Conservation (phyloP, 2,888 invertebrate genomes). For the Villa cingulata region DNA sequence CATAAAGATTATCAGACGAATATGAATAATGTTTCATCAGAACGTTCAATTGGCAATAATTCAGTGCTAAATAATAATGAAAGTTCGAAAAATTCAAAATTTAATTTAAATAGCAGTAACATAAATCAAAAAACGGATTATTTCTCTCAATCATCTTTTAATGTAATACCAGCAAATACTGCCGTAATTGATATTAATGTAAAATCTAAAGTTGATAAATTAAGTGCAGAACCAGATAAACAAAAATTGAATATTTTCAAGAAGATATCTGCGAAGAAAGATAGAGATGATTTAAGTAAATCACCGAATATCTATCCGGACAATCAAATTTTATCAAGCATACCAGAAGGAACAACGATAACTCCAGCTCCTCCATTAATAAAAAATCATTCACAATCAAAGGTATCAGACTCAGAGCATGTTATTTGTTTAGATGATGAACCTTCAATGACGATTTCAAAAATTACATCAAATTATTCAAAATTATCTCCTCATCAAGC, state of each 20-base stretch:
- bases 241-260: constrained; percentile 79
- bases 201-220: constrained; percentile 10
- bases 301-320: constrained; percentile 4
- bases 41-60: too few species aligned
- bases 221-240: constrained; percentile 67
- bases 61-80: too few species aligned
- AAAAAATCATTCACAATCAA: neutral
- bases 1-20: neutral
- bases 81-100: too few species aligned
- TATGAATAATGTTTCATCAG: too few species aligned
- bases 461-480: neutral
- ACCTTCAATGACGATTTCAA: neutral
- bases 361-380: constrained; percentile 22
- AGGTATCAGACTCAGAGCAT: neutral
- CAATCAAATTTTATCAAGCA: constrained; percentile 14
- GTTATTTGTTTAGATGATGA: constrained; percentile 7
- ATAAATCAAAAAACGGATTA: too few species aligned
- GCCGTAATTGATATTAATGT: neutral
- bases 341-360: constrained; percentile 33
- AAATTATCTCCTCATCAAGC: neutral
- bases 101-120: too few species aligned
- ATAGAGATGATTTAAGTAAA: constrained; percentile 36
- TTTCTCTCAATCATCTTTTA: neutral
- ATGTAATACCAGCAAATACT: neutral
- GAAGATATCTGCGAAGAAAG: constrained; percentile 62